These are phyloP conservation scores for Cottoperca gobio DNA, from an alignment of 2,797 vertebrate species.

Conservation along the genomic window DNA sequence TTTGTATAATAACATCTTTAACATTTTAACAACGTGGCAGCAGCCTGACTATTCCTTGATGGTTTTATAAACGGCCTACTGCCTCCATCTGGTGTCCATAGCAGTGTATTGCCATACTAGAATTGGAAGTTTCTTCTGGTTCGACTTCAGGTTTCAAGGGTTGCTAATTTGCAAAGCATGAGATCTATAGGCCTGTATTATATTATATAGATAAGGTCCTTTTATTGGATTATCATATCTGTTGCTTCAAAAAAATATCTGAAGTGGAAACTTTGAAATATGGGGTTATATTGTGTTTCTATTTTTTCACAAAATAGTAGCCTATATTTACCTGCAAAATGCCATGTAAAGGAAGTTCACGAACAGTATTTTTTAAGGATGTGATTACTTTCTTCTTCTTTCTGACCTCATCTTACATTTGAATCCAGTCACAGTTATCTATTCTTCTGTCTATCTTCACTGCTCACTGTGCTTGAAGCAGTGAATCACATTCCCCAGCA, in stretches of 20 bases:
- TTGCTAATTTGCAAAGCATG: neutral
- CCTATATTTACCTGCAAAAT: neutral
- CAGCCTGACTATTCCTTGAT: neutral
- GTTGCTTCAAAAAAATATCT: neutral
- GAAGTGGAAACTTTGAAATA: neutral
- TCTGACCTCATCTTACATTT: neutral
- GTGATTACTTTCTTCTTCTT: too few species aligned
- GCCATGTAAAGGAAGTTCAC: neutral
- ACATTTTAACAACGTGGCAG: neutral
- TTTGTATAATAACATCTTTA: too few species aligned
- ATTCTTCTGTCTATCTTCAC: neutral
- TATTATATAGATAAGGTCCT: neutral
- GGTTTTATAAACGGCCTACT: neutral
- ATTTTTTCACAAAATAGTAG: neutral
- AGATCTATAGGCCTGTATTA: too few species aligned
- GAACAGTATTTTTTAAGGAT: neutral
- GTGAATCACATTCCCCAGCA: slow-evolving; percentile 2
- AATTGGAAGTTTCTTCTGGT: neutral
- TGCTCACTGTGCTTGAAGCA: neutral
- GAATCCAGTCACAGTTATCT: neutral
- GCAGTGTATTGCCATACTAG: neutral
- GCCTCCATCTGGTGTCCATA: slow-evolving; percentile 57
- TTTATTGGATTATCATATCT: neutral
- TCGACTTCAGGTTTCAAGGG: neutral
- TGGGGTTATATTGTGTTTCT: neutral